These are phyloP conservation scores for Ceyx margarethae DNA, from an alignment of 2,113 vertebrate species.

Conservation along the genomic window DNA sequence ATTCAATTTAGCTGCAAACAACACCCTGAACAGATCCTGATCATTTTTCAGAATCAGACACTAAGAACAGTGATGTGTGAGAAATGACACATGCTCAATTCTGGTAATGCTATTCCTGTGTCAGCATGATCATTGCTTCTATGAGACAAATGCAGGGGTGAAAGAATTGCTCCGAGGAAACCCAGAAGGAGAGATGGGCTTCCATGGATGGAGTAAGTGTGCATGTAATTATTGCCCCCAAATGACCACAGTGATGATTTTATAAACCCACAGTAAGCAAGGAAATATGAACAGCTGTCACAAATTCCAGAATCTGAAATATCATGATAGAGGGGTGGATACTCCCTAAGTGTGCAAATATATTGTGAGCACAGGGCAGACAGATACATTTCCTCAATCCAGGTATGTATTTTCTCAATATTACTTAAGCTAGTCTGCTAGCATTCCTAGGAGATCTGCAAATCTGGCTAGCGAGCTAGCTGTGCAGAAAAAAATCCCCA, in stretches of 20 bases:
- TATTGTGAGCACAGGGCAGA: neutral
- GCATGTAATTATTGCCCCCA: neutral
- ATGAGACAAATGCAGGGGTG: neutral
- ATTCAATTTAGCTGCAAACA: neutral
- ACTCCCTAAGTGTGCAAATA: neutral
- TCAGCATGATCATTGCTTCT: neutral
- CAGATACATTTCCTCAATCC: neutral
- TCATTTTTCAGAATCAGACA: neutral
- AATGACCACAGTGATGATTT: neutral
- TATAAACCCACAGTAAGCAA: neutral
- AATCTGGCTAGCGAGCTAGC: neutral
- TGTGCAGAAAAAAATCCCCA: neutral
- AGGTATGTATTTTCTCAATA: neutral
- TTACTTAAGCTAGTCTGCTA: neutral
- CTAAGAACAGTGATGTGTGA: neutral
- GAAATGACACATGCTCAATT: neutral
- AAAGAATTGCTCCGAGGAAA: neutral
- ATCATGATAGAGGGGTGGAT: neutral
- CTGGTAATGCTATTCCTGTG: neutral
- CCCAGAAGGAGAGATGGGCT: neutral
- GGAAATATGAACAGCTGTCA: neutral
- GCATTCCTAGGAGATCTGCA: accelerated
- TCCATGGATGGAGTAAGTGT: neutral
- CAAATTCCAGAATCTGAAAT: neutral
- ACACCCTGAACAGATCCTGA: neutral